Percentiles rank a stretch among this genome's conserved stretches.
These are phyloP conservation scores for Polyodon spathula DNA, from an alignment of 2,113 vertebrate species.

Conservation along the genomic window DNA sequence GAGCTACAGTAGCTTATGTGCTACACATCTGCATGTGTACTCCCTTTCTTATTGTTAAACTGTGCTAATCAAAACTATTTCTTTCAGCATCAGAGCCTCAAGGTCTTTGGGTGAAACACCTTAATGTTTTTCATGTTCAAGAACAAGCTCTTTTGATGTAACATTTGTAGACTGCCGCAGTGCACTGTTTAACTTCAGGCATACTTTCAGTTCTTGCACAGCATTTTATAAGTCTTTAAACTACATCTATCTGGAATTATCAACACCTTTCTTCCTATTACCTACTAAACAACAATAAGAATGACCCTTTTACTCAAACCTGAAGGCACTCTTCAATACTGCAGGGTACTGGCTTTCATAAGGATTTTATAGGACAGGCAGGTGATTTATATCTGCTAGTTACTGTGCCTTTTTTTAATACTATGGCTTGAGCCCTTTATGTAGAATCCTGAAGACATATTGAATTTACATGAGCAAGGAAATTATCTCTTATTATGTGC, in stretches of 20 bases:
- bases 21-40: too few relatives aligned
- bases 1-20: too few relatives aligned
- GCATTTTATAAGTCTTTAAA: neutral
- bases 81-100: too few relatives aligned
- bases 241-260: neutral
- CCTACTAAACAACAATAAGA: neutral
- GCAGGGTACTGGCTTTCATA: too few relatives aligned
- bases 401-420: neutral
- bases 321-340: neutral
- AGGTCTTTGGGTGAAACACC: neutral
- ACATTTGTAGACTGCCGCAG: neutral
- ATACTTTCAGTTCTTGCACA: neutral
- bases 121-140: neutral
- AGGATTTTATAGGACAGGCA: neutral
- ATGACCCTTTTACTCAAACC: neutral
- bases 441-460: neutral
- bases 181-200: neutral
- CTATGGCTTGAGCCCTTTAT: neutral
- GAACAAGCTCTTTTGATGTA: neutral
- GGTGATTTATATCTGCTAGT: constrained; percentile 1
- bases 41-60: too few relatives aligned
- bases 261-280: neutral
- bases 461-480: neutral
- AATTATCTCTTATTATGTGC: neutral
- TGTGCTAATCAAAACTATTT: too few relatives aligned